A percentile compares a stretch with the other conserved stretches of the same genome.
Evolutionary conservation across 2,113 vertebrate genomes (phyloP).

Genomic region (Mesocricetus auratus): DNA sequence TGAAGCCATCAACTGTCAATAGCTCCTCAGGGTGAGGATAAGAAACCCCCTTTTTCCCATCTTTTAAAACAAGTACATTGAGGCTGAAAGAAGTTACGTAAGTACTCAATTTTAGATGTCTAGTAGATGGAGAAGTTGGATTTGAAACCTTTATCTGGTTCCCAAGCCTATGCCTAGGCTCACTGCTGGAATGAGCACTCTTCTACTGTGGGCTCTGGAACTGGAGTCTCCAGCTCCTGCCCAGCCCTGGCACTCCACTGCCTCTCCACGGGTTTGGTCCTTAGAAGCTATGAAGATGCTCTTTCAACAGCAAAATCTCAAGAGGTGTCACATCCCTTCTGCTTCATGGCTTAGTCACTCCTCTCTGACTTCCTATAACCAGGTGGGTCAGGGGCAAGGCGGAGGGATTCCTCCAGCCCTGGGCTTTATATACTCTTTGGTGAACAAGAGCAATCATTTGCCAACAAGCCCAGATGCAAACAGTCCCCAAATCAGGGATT

Average conservation of each 20-base stretch:
- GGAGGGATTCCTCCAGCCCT: conserved; percentile 2
- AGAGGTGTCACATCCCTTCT: background rate
- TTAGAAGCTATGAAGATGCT: background rate
- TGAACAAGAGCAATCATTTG: conserved; percentile 82
- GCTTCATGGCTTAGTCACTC: background rate
- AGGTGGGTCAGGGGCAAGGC: conserved; percentile 20
- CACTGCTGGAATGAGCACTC: background rate
- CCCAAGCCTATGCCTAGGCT: background rate
- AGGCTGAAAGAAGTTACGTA: background rate
- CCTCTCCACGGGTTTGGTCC: background rate
- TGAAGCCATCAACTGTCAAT: background rate
- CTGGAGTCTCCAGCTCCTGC: background rate
- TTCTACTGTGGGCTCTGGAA: background rate
- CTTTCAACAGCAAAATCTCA: conserved; percentile 5
- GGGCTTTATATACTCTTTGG: conserved; percentile 73
- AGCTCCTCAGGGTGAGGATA: background rate
- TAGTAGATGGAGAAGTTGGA: background rate
- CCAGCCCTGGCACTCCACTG: background rate
- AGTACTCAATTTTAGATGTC: background rate
- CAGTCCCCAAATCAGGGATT: conserved; percentile 82
- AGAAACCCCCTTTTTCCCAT: background rate
- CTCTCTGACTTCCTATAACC: background rate
- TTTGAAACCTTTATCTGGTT: conserved; percentile 3
- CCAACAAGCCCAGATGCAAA: conserved; percentile 78
- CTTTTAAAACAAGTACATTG: conserved; percentile 31